A percentile compares a stretch with the other conserved stretches of the same genome.
phyloP scores from a whole-genome alignment of 2,113 vertebrate genomes.

The Catharus bicknelli region DNA sequence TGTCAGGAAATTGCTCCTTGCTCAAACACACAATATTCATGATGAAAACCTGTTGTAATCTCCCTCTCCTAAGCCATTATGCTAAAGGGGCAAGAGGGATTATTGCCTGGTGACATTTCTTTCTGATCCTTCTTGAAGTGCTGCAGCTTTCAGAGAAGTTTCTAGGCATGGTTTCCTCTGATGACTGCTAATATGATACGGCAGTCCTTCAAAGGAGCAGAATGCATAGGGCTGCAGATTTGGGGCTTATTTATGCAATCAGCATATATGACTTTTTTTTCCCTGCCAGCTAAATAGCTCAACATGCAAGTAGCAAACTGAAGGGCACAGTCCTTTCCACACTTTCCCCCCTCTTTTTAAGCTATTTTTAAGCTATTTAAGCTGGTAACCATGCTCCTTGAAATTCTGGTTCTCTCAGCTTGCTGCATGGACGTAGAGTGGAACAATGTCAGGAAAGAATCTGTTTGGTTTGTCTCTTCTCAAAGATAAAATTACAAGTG shows the following conservation, averaged over 20 bases:
- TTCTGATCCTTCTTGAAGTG: constrained; percentile 53
- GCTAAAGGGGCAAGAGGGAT: constrained; percentile 5
- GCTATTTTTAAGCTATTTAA: not conserved
- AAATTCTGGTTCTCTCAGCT: not conserved
- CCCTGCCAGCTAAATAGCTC: not conserved
- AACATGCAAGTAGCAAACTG: not conserved
- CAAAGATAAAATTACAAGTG: not conserved
- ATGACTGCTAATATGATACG: constrained; percentile 29
- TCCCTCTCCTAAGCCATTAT: constrained; percentile 39
- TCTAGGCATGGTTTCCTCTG: constrained; percentile 29
- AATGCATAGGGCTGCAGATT: not conserved
- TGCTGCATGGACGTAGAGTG: not conserved
- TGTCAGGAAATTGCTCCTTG: constrained; percentile 63
- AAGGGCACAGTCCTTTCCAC: not conserved
- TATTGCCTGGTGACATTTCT: constrained; percentile 34
- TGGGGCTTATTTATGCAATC: constrained; percentile 33
- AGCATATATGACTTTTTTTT: not conserved
- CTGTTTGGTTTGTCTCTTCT: not conserved
- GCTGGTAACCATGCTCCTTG: not conserved
- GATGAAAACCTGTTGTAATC: constrained; percentile 66
- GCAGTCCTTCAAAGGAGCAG: constrained; percentile 41
- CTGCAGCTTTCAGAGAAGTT: constrained; percentile 48
- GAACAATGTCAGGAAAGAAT: not conserved
- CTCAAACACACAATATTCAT: constrained; percentile 50
- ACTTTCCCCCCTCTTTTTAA: not conserved